Base-by-base conservation (phyloP, 2,113 vertebrate genomes). In the Gavialis gangeticus region DNA sequence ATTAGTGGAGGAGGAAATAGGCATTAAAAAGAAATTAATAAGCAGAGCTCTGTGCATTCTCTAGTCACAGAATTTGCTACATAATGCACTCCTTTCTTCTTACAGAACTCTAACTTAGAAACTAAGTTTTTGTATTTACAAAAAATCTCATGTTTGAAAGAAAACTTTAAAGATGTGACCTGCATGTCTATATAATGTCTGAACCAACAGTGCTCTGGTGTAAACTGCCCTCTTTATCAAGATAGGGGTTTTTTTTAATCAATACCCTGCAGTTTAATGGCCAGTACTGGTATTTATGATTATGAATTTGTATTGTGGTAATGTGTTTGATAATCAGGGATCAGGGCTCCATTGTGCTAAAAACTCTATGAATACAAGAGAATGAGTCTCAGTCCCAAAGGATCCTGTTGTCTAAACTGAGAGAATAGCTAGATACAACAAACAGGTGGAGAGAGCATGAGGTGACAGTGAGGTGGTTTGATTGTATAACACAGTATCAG, bases 1-100 rank as follows among this genome's bases (percentile, higher is more conserved):
- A 34, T 93, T 63, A 89, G 86, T 80, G 67, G 84, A 94, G 87
- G 69, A 95, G 93, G 95, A 96, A 96, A 85, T 46, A 95, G 82
- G 93, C 59, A 76, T 19, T 77, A 54, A 76, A 84, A 76, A 83
- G 76, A n/a, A 56, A 55, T 24, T 95, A 87, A 81, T 15, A 3
- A 91, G 34, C 11, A 56, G 60, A 60, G 28, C 69, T 67, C 55
- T 62, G 11, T 12, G 16, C 67, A 76, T 92, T 27, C 85, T 58
- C 34, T 19, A 88, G 82, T 69, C 90, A 73, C 71, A 87, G 69
- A 91, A 95, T 25, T 58, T 82, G 22, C 37, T 46, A 8, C 15
- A 62, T 55, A 87, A 87, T 28, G 75, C 0, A 0, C 46, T 4
- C 54, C 46, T 60, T 82, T 64, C 54, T 69, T 82, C 54, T 54